Evolutionary conservation across 2,888 invertebrate genomes (phyloP).

Genomic region (Sminthurides aquaticus): DNA sequence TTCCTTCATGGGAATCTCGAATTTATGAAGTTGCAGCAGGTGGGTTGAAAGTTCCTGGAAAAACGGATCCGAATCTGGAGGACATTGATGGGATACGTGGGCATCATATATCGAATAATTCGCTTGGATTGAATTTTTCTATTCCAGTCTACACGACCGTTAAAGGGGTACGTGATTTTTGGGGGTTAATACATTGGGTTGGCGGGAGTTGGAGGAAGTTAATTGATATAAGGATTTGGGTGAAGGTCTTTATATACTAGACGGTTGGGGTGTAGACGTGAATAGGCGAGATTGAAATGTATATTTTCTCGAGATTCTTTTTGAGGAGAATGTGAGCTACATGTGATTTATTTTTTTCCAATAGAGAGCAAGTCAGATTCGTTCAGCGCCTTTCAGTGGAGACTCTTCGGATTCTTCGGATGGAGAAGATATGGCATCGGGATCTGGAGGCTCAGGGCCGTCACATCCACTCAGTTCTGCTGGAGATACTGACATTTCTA

Average conservation of each 20-base stretch:
- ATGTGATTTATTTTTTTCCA: conserved; percentile 31
- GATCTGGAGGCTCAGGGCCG: conserved; percentile 45
- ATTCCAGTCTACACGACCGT: conserved; percentile 92
- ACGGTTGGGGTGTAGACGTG: too few species aligned
- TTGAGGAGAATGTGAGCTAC: neutral
- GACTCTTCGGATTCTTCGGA: conserved; percentile 93
- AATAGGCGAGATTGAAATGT: neutral
- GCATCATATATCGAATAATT: conserved; percentile 39
- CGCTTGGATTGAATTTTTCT: conserved; percentile 45
- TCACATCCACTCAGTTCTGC: conserved; percentile 46
- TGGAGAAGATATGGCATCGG: conserved; percentile 62
- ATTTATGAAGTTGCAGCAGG: conserved; percentile 70
- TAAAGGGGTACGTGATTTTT: conserved; percentile 64
- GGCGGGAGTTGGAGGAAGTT: neutral
- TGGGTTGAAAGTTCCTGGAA: conserved; percentile 43
- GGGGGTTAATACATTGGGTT: neutral
- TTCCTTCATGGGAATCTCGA: conserved; percentile 91
- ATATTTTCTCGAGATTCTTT: neutral
- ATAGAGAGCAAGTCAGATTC: conserved; percentile 85
- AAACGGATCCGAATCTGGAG: conserved; percentile 34
- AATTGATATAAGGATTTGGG: too few species aligned
- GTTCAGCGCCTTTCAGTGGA: conserved; percentile 90
- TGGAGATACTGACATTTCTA: conserved; percentile 53
- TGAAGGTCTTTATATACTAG: too few species aligned
- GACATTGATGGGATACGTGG: conserved; percentile 33